These are phyloP conservation scores for Poeciliopsis prolifica DNA, from an alignment of 2,113 vertebrate species.

Conservation along the genomic window DNA sequence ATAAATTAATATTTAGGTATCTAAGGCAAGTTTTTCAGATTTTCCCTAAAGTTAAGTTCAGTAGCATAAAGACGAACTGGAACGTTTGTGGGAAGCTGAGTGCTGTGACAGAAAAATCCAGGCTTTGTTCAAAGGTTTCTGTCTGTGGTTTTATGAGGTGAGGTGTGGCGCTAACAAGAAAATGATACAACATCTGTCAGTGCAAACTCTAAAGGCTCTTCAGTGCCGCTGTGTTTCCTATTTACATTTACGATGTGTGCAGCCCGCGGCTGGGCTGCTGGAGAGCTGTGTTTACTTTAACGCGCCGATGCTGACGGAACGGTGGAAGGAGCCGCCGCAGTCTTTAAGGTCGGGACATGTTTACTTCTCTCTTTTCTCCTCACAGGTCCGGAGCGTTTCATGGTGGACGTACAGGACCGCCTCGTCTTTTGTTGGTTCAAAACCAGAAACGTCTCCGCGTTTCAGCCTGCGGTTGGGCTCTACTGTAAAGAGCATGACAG, in stretches of 20 bases:
- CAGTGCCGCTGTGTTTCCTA: constrained; percentile 13
- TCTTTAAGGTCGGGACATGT: constrained; percentile 27
- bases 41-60: not conserved
- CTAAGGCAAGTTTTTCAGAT: not conserved
- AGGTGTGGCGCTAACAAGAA: constrained; percentile 15
- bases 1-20: not conserved
- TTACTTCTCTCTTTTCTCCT: constrained; percentile 24
- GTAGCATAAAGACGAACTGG: not conserved
- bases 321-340: constrained; percentile 6
- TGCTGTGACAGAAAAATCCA: not conserved
- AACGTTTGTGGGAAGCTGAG: not conserved
- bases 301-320: constrained; percentile 16
- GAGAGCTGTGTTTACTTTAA: constrained; percentile 43
- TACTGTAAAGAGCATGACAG: not conserved
- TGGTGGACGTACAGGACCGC: no score
- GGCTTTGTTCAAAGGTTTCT: not conserved
- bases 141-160: constrained; percentile 24
- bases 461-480: not conserved
- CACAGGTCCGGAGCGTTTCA: not conserved
- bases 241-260: constrained; percentile 30
- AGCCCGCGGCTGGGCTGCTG: constrained; percentile 1
- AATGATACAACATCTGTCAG: constrained; percentile 19
- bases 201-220: constrained; percentile 1
- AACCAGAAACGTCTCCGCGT: not conserved
- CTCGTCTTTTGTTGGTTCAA: not conserved